Conservation (phyloP, 1,140 invertebrate genomes). For the Bicyclus anynana region DNA sequence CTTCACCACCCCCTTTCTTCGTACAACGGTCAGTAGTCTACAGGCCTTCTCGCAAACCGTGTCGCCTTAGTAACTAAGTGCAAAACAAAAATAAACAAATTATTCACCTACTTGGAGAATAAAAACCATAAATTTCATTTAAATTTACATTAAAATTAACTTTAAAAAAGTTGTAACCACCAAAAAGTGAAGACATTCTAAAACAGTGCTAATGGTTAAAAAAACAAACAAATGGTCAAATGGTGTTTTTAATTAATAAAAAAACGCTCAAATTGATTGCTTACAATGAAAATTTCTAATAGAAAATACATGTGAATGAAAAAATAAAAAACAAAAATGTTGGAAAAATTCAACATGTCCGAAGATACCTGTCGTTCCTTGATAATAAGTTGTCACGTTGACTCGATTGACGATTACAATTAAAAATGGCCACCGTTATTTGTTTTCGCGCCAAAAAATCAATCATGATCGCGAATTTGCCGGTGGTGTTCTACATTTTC, state of each 20-base stretch:
- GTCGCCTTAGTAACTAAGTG: conserved; percentile 66
- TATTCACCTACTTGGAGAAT: neutral
- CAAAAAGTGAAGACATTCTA: neutral
- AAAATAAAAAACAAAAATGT: too few species aligned
- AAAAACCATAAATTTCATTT: neutral
- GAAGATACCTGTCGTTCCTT: neutral
- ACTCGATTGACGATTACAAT: conserved; percentile 21
- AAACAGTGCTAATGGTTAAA: neutral
- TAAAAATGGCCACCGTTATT: conserved; percentile 50
- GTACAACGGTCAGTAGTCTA: conserved; percentile 60
- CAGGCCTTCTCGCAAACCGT: conserved; percentile 53
- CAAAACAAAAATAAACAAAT: conserved; percentile 73
- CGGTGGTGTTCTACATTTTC: conserved; percentile 58
- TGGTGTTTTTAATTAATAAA: neutral
- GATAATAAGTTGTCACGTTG: neutral
- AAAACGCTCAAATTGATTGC: too few species aligned
- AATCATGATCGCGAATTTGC: conserved; percentile 50
- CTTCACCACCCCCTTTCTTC: conserved; percentile 48
- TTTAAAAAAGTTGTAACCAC: neutral
- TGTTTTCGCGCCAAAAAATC: conserved; percentile 70
- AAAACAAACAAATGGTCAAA: too few species aligned
- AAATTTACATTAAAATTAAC: neutral
- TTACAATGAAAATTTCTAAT: neutral
- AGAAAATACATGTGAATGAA: too few species aligned
- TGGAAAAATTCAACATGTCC: neutral